Evolutionary conservation across 2,797 vertebrate genomes (phyloP).

Genomic region (Bryconaethiops microstoma): DNA sequence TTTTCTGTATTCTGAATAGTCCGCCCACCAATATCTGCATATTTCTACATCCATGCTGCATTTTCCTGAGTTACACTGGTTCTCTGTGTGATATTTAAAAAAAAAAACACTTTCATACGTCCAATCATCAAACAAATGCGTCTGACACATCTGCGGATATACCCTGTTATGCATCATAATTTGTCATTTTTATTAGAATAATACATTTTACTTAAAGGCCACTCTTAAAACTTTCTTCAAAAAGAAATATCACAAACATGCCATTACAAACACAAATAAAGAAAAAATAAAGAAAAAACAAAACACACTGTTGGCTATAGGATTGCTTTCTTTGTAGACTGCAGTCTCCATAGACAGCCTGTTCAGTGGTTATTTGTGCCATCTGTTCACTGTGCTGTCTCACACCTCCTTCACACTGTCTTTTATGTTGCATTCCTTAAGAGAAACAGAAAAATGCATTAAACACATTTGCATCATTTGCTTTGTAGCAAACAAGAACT

Average conservation of each 20-base stretch:
- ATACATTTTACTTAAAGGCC: slow-evolving; percentile 69
- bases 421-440: slow-evolving; percentile 64
- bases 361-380: slow-evolving; percentile 3
- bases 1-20: too few species aligned
- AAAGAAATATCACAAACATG: slow-evolving; percentile 58
- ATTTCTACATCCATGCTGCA: too few species aligned
- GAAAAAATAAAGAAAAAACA: slow-evolving; percentile 43
- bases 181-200: slow-evolving; percentile 63
- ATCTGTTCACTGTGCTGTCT: slow-evolving; percentile 60
- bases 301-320: slow-evolving; percentile 27
- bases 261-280: slow-evolving; percentile 61
- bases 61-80: too few species aligned
- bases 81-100: too few species aligned
- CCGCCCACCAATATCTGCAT: too few species aligned
- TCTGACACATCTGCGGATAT: slow-evolving; percentile 40
- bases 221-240: slow-evolving; percentile 66
- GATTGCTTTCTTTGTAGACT: slow-evolving; percentile 35
- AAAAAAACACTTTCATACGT: too few species aligned
- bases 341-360: neutral
- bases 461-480: neutral
- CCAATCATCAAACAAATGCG: neutral
- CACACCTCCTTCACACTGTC: slow-evolving; percentile 49
- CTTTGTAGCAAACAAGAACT: too few species aligned
- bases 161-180: slow-evolving; percentile 66
- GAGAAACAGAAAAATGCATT: slow-evolving; percentile 17